Evolutionary conservation across 1,140 invertebrate genomes (phyloP).

Genomic region (Drosophila kohkoa): DNA sequence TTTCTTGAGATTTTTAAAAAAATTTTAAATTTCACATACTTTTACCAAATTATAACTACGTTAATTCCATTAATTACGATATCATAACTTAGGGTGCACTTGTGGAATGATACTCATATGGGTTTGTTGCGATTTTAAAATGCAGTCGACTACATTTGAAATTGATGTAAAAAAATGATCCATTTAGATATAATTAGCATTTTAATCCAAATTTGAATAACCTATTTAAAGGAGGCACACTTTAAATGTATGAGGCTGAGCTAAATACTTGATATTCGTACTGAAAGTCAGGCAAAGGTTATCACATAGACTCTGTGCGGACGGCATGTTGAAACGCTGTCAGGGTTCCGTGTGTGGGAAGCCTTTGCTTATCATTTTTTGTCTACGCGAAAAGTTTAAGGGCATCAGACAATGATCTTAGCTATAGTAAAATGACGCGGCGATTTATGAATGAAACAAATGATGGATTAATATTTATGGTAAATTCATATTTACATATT

Average conservation of each 20-base stretch:
- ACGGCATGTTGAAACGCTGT: conserved; percentile 48
- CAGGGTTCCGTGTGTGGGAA: conserved; percentile 70
- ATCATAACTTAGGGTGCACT: neutral
- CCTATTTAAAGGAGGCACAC: conserved; percentile 63
- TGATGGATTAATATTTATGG: conserved; percentile 9
- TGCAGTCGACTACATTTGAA: conserved; percentile 1
- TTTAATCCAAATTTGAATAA: conserved; percentile 70
- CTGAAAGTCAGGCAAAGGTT: conserved; percentile 69
- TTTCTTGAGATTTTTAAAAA: too few relatives aligned
- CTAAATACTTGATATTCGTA: conserved; percentile 62
- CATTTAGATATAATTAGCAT: conserved; percentile 48
- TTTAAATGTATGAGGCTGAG: conserved; percentile 57
- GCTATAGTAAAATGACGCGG: conserved; percentile 71
- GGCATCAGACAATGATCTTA: conserved; percentile 50
- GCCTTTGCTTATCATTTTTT: conserved; percentile 61
- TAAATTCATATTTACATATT: conserved; percentile 1
- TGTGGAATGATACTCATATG: conserved; percentile 10
- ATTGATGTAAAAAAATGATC: conserved; percentile 32
- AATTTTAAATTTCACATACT: too few relatives aligned
- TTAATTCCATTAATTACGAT: neutral
- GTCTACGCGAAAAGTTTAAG: conserved; percentile 31
- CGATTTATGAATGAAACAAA: conserved; percentile 74
- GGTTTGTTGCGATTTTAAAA: conserved; percentile 11
- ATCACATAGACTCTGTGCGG: conserved; percentile 57
- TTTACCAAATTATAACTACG: too few relatives aligned